A percentile compares a stretch with the other conserved stretches of the same genome.
Evolutionary conservation across 1,140 invertebrate genomes (phyloP).

Genomic region (Lepidotrigona ventralis): DNA sequence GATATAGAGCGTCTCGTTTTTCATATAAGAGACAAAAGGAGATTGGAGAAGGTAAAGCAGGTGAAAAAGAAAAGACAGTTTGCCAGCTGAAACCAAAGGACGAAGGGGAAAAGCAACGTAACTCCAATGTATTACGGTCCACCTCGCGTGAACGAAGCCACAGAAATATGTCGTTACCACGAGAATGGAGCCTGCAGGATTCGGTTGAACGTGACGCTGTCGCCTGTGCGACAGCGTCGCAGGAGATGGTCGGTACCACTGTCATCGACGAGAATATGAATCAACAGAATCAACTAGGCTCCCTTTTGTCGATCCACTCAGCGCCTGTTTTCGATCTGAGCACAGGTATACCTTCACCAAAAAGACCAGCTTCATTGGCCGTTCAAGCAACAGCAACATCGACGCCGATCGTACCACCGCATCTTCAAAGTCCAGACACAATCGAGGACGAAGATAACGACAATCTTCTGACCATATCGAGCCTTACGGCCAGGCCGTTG

Average conservation of each 20-base stretch:
- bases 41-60: conserved; percentile 15
- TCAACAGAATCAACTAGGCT: conserved; percentile 77
- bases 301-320: conserved; percentile 82
- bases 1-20: neutral
- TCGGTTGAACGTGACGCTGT: conserved; percentile 73
- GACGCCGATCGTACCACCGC: conserved; percentile 76
- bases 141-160: conserved; percentile 65
- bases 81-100: conserved; percentile 40
- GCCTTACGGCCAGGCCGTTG: conserved; percentile 85
- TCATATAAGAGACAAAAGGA: neutral
- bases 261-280: conserved; percentile 76
- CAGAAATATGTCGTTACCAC: conserved; percentile 82
- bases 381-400: conserved; percentile 75
- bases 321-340: conserved; percentile 80
- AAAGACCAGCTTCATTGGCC: conserved; percentile 73
- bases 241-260: conserved; percentile 69
- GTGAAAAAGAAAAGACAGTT: conserved; percentile 4
- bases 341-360: conserved; percentile 67
- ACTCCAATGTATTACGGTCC: conserved; percentile 80
- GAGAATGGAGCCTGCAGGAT: conserved; percentile 83
- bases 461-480: conserved; percentile 85
- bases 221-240: conserved; percentile 70
- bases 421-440: conserved; percentile 79
- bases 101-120: conserved; percentile 67
- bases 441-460: conserved; percentile 86